A percentile compares a stretch with the other conserved stretches of the same genome.
Evolutionary conservation across 1,140 invertebrate genomes (phyloP).

Genomic region (Camponotus pennsylvanicus): DNA sequence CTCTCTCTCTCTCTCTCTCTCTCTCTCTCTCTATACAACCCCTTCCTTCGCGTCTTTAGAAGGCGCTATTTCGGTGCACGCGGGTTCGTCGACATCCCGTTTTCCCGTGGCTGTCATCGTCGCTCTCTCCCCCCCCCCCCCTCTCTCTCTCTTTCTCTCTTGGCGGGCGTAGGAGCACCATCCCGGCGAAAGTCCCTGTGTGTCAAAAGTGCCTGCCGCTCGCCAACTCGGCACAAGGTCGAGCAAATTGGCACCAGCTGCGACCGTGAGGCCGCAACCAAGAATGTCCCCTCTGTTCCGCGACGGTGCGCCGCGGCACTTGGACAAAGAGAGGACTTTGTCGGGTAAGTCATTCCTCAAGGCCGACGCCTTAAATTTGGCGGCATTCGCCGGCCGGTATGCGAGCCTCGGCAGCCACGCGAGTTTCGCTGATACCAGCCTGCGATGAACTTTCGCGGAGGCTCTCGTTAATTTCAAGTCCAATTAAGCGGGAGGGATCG

Average conservation of each 20-base stretch:
- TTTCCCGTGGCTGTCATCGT: constrained; percentile 28
- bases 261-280: constrained; percentile 69
- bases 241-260: constrained; percentile 71
- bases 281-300: constrained; percentile 66
- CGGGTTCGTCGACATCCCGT: constrained; percentile 55
- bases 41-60: too few species aligned
- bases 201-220: constrained; percentile 62
- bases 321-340: constrained; percentile 63
- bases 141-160: background rate
- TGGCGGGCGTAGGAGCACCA: background rate
- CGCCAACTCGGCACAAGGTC: constrained; percentile 73
- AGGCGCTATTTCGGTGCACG: constrained; percentile 50
- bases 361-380: constrained; percentile 59
- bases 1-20: too few species aligned
- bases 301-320: constrained; percentile 36
- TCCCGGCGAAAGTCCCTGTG: background rate
- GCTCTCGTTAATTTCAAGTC: background rate
- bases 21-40: too few species aligned
- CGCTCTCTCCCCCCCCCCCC: background rate
- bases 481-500: background rate
- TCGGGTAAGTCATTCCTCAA: constrained; percentile 50
- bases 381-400: constrained; percentile 33
- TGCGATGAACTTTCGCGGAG: background rate
- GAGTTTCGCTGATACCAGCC: background rate
- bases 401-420: constrained; percentile 23